Evolutionary conservation across 2,888 invertebrate genomes (phyloP).

Genomic region (Andrena flavipes): DNA sequence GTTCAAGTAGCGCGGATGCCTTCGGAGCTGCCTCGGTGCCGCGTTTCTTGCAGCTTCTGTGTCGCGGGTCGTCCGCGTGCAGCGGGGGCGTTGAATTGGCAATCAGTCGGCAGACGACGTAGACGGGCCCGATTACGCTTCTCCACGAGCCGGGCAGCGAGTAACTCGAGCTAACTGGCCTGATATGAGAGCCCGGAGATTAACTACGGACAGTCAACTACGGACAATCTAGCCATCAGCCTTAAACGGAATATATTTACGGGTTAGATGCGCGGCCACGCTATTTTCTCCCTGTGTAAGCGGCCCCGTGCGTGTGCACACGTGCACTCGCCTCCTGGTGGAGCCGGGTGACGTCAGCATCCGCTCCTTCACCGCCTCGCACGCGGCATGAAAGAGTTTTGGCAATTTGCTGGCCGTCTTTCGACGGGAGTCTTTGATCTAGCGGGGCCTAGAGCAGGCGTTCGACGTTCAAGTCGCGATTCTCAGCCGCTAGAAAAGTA

Average conservation of each 20-base stretch:
- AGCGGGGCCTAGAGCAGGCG: not conserved
- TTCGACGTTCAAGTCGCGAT: not conserved
- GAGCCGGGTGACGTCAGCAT: slow-evolving; percentile 55
- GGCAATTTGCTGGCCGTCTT: not conserved
- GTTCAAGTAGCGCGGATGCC: not conserved
- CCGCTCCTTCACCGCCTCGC: slow-evolving; percentile 48
- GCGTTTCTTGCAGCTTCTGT: slow-evolving; percentile 19
- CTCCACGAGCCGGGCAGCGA: slow-evolving; percentile 37
- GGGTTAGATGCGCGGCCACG: slow-evolving; percentile 54
- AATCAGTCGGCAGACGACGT: slow-evolving; percentile 58
- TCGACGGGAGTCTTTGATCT: not conserved
- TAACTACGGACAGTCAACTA: slow-evolving; percentile 65
- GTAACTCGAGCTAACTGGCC: slow-evolving; percentile 70
- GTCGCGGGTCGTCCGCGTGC: slow-evolving; percentile 5
- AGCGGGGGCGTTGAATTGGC: slow-evolving; percentile 66
- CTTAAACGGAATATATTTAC: slow-evolving; percentile 79
- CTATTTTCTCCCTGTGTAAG: slow-evolving; percentile 11
- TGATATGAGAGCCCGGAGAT: slow-evolving; percentile 73
- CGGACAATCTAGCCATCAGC: slow-evolving; percentile 78
- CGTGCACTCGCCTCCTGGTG: slow-evolving; percentile 22
- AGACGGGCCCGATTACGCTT: slow-evolving; percentile 59
- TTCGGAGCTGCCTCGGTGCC: not conserved
- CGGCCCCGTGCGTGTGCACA: not conserved
- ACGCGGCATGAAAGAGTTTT: not conserved
- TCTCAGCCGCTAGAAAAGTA: not conserved